These are phyloP conservation scores for Hecatera dysodea DNA, from an alignment of 2,888 invertebrate species.

Conservation along the genomic window DNA sequence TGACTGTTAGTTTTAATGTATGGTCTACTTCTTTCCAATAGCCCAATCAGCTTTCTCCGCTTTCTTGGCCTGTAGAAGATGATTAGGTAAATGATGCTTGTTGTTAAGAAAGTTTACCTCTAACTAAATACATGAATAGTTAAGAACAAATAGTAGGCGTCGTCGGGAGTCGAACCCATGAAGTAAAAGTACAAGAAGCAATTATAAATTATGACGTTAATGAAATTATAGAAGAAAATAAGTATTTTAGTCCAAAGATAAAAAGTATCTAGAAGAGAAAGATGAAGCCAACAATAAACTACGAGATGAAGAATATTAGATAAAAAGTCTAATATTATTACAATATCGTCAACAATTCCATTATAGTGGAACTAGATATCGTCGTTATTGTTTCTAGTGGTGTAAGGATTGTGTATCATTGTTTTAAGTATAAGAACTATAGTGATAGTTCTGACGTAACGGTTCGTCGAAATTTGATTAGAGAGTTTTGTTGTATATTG, in stretches of 20 bases:
- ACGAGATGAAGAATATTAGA: slow-evolving; percentile 25
- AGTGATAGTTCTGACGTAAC: neutral
- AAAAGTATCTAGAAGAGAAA: slow-evolving; percentile 36
- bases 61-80: slow-evolving; percentile 94
- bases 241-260: slow-evolving; percentile 38
- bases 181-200: slow-evolving; percentile 31
- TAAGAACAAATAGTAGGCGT: slow-evolving; percentile 7
- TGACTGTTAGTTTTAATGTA: slow-evolving; percentile 64
- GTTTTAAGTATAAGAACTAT: slow-evolving; percentile 16
- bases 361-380: neutral
- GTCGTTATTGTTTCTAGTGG: slow-evolving; percentile 38
- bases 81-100: slow-evolving; percentile 72
- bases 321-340: slow-evolving; percentile 25
- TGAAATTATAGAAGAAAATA: slow-evolving; percentile 26
- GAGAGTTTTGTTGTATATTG: neutral
- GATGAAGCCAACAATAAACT: slow-evolving; percentile 38
- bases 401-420: slow-evolving; percentile 43
- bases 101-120: slow-evolving; percentile 41
- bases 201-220: slow-evolving; percentile 25
- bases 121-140: slow-evolving; percentile 19
- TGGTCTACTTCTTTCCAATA: slow-evolving; percentile 91
- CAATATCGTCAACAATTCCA: slow-evolving; percentile 6
- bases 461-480: too few species aligned
- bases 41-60: slow-evolving; percentile 94
- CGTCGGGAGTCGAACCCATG: slow-evolving; percentile 56